A percentile compares a stretch with the other conserved stretches of the same genome.
Conservation (phyloP, 2,113 vertebrate genomes). For the Okapia johnstoni region DNA sequence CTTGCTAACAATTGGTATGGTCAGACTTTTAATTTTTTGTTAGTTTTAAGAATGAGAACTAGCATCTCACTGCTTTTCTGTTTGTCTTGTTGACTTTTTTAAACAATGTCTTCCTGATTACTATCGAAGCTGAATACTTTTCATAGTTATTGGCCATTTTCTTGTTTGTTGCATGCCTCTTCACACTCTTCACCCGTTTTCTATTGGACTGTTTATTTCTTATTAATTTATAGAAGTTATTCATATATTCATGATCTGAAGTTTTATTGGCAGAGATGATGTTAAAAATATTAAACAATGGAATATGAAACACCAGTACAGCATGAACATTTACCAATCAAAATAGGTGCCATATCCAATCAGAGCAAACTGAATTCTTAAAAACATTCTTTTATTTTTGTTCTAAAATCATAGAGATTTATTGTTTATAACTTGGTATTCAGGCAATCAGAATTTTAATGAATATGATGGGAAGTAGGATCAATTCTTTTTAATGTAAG, state of each 20-base stretch:
- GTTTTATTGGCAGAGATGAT: not conserved
- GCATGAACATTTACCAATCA: not conserved
- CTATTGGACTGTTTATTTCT: not conserved
- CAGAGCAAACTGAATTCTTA: not conserved
- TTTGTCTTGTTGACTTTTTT: not conserved
- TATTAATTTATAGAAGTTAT: not conserved
- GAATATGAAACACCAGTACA: not conserved
- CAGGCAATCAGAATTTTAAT: not conserved
- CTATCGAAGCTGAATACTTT: not conserved
- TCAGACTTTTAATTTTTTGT: not conserved
- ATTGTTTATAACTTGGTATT: not conserved
- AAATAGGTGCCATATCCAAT: not conserved
- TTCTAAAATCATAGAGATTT: not conserved
- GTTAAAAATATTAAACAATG: not conserved
- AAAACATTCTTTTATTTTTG: not conserved
- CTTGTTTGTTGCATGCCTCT: not conserved
- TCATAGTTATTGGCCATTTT: not conserved
- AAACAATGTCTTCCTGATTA: not conserved
- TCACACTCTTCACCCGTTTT: not conserved
- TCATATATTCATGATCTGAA: not conserved
- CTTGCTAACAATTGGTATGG: not conserved
- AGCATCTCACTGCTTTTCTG: not conserved
- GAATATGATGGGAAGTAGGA: not conserved
- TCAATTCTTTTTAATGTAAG: not conserved
- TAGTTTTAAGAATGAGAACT: not conserved